Base-by-base conservation (phyloP, 2,797 vertebrate species). In the Rhynchotus rufescens region DNA sequence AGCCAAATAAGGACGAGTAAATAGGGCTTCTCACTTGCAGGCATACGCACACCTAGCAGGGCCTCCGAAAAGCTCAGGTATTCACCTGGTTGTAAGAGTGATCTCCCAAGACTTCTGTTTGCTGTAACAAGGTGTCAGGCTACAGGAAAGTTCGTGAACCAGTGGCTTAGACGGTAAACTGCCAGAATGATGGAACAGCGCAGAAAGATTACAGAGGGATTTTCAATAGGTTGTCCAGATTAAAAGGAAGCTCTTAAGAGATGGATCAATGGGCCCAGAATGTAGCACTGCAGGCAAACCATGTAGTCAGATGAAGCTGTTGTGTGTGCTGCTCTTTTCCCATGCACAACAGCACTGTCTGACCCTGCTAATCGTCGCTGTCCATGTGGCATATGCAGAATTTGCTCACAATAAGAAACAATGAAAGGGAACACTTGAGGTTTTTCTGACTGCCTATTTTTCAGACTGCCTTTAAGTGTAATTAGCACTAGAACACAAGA, bases 261-360 rank as follows among this genome's bases (percentile, higher is more conserved):
- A 86, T 59, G 69, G 68, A 52, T 72, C 42, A 72, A 54, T 13
- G 54, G 21, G 74, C 67, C 28, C 15, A 67, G 54, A 82, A 75
- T 0, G 4, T 71, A 47, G 52, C 0, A 0, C 40, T 52, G 22
- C 32, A 79, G n/a, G 52, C 59, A 66, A 49, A 65, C 6, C 45
- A 69, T 8, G n/a, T 56, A 51, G 45, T 26, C 66, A 51, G 32
- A 47, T 36, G 66, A 68, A 26, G 47, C 30, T 4, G 4, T 40
- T 54, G 26, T 42, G 44, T 4, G 34, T 15, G n/a, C 2, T 10
- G 12, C 28, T 23, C 51, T 40, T 23, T 30, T 59, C 49, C 71
- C 34, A 25, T 3, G 38, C 59, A 61, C 4, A 1, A 42, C 57
- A 75, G 30, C 32, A 25, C 30, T 13, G n/a, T 25, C 25, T n/a